These are phyloP conservation scores for Phataginus tetradactyla DNA, from an alignment of 2,797 vertebrate genomes.

Conservation along the genomic window DNA sequence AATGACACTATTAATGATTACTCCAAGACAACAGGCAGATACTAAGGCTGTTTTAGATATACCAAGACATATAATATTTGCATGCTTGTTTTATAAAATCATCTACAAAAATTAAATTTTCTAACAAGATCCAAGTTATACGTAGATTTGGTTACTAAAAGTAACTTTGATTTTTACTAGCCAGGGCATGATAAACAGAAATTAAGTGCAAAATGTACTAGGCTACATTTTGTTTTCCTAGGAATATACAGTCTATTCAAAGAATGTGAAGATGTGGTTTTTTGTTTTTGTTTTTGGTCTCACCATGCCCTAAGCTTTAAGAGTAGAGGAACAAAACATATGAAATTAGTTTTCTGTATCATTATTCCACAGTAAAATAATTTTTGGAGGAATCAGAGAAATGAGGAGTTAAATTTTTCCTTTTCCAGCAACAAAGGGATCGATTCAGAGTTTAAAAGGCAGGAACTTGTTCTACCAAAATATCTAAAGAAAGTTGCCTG, in stretches of 20 bases:
- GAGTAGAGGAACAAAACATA: neutral
- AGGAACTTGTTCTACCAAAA: conserved; percentile 18
- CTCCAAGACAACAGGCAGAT: neutral
- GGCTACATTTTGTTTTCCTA: neutral
- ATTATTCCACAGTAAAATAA: neutral
- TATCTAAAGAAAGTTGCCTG: neutral
- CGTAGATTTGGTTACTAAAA: neutral
- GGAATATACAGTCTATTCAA: neutral
- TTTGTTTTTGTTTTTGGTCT: neutral
- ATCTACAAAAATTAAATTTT: neutral
- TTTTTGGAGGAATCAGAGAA: neutral
- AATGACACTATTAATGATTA: neutral
- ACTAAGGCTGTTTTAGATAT: neutral
- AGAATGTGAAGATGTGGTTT: neutral
- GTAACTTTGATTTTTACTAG: neutral
- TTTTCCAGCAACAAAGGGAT: neutral
- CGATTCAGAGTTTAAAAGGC: neutral
- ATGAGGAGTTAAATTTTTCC: neutral
- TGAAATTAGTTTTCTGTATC: neutral
- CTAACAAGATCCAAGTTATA: conserved; percentile 6
- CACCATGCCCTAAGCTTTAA: neutral
- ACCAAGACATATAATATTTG: neutral
- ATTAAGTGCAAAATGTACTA: neutral
- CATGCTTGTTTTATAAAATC: neutral
- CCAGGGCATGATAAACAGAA: neutral